phyloP scores from a whole-genome alignment of 2,113 vertebrate genomes.

The Entomyzon cyanotis region DNA sequence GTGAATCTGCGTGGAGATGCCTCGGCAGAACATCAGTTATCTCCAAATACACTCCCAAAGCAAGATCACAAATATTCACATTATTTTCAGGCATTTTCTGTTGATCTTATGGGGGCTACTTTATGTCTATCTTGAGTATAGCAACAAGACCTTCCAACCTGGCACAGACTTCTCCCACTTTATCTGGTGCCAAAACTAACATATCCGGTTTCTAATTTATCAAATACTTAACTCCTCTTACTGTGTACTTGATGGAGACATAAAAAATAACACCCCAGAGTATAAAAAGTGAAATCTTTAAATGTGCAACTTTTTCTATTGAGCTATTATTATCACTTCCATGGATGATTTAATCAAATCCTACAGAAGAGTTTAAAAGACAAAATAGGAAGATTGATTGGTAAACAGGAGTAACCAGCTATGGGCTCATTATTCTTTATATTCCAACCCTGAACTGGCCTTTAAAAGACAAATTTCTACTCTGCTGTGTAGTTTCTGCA shows the following conservation, averaged over 20 bases:
- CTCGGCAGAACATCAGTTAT: background rate
- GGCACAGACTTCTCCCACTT: background rate
- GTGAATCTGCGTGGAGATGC: background rate
- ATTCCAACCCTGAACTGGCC: constrained; percentile 53
- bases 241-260: background rate
- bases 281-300: background rate
- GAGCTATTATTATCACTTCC: background rate
- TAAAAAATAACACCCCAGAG: background rate
- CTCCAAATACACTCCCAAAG: background rate
- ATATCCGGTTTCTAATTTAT: background rate
- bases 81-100: background rate
- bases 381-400: constrained; percentile 47
- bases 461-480: constrained; percentile 74
- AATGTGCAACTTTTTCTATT: background rate
- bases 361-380: background rate
- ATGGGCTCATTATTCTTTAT: constrained; percentile 60
- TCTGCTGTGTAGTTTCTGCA: constrained; percentile 40
- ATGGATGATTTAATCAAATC: background rate
- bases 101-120: background rate
- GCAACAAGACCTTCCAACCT: background rate
- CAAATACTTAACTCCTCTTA: background rate
- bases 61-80: background rate
- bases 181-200: background rate
- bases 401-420: constrained; percentile 51
- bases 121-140: background rate